Evolutionary conservation across 1,140 invertebrate genomes (phyloP), one percentile per base, ranked within the genome.

Genomic region (Caenorhabditis remanei): DNA sequence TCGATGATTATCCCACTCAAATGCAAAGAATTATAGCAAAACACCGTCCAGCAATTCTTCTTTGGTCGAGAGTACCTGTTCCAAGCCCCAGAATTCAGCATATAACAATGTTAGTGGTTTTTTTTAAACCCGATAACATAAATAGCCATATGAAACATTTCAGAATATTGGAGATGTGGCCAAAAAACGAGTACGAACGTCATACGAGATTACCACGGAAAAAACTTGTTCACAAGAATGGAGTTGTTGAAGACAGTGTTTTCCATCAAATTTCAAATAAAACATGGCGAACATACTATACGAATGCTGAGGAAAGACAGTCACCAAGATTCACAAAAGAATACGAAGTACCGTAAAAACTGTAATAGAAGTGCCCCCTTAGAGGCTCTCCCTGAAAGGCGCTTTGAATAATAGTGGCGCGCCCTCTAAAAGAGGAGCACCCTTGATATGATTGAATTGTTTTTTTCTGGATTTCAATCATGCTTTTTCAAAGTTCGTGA

Each of bases 131-230:
- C 8, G 0, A 50, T 19, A 50, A 24, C 4, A 1, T 46, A 32
- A 32, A 32, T 32, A 32, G 32, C 32, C 2, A 32, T 1, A 32
- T 32, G 2, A 32, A n/a, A n/a, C n/a, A n/a, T 48, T 71, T 71
- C 46, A 79, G 71, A 50, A 79, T 79, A 4, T 21, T 53, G 4
- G 71, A 79, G 24, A 79, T 79, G 71, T 79, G 40, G n/a, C 71
- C 71, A 11, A 79, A 79, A n/a, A 79, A 79, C 46, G 71, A 79
- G 9, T 50, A 19, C 21, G 71, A 43, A 2, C 16, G 71, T 11
- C 43, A 21, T 4, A n/a, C 71, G 0, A 46, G 71, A 1, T 2
- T 79, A 21, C 71, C 71, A 50, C 46, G 21, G 14, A 79, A 50
- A n/a, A 24, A 21, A 11, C 6, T 50, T 11, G n/a, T 79, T 9